phyloP scores from a whole-genome alignment of 2,888 invertebrate species.

The Caenorhabditis becei region DNA sequence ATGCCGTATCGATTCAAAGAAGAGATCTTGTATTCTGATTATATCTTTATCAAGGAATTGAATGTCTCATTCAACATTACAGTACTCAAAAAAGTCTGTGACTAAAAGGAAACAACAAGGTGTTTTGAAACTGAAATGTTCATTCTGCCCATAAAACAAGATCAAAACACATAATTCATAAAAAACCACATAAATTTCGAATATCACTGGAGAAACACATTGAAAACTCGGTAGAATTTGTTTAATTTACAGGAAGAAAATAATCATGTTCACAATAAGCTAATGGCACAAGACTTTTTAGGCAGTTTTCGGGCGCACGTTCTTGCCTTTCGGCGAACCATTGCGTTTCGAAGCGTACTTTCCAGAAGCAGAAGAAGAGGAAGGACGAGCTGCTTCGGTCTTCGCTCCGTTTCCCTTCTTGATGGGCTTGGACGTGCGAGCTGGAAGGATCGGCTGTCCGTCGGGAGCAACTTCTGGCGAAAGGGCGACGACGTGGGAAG shows the following conservation, averaged over 20 bases:
- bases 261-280: too few species aligned
- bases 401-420: background rate
- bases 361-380: background rate
- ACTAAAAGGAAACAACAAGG: too few species aligned
- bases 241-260: too few species aligned
- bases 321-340: background rate
- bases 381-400: background rate
- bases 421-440: background rate
- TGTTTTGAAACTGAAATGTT: too few species aligned
- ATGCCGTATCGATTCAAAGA: background rate
- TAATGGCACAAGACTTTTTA: too few species aligned
- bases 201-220: too few species aligned
- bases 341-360: background rate
- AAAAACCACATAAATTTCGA: too few species aligned
- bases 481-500: background rate
- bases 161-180: too few species aligned
- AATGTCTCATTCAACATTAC: background rate
- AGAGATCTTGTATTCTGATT: background rate
- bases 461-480: background rate
- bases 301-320: background rate
- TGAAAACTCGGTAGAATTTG: too few species aligned
- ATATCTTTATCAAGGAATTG: background rate
- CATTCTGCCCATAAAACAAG: too few species aligned
- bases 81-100: background rate
- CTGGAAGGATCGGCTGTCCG: background rate